Conservation (phyloP, 2,113 vertebrate species). For the Cyphomyrus plagiostoma region DNA sequence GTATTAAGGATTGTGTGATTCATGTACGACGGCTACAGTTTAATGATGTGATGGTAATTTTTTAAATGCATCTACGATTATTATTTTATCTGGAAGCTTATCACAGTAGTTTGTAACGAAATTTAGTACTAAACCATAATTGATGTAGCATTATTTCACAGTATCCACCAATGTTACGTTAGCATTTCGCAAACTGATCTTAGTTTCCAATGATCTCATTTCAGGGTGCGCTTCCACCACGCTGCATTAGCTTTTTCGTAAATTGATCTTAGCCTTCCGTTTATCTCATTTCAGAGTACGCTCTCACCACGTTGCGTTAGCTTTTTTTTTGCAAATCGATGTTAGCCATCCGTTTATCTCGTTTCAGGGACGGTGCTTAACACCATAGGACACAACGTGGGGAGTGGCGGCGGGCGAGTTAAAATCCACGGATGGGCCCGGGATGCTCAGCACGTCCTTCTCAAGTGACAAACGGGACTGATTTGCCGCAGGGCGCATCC, state of each 20-base stretch:
- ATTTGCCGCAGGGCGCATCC: conserved; percentile 55
- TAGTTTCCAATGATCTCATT: neutral
- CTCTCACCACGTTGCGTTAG: neutral
- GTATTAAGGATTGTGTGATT: neutral
- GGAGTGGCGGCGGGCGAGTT: conserved; percentile 32
- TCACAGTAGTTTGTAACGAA: neutral
- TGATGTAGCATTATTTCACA: neutral
- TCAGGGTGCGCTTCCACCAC: neutral
- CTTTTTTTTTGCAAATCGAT: neutral
- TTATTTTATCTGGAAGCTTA: neutral
- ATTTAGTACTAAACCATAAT: neutral
- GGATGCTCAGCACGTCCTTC: conserved; percentile 52
- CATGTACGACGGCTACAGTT: neutral
- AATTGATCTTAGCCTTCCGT: neutral
- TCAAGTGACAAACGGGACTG: conserved; percentile 64
- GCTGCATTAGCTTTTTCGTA: neutral
- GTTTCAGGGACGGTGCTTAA: neutral
- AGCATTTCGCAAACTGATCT: neutral
- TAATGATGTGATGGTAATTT: neutral
- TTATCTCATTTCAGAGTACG: neutral
- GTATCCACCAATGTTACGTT: neutral
- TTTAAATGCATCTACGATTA: neutral
- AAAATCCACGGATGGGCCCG: conserved; percentile 50
- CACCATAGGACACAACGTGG: neutral
- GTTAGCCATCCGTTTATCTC: neutral